Conservation (phyloP, 2,888 invertebrate genomes). For the Hyposoter didymator region DNA sequence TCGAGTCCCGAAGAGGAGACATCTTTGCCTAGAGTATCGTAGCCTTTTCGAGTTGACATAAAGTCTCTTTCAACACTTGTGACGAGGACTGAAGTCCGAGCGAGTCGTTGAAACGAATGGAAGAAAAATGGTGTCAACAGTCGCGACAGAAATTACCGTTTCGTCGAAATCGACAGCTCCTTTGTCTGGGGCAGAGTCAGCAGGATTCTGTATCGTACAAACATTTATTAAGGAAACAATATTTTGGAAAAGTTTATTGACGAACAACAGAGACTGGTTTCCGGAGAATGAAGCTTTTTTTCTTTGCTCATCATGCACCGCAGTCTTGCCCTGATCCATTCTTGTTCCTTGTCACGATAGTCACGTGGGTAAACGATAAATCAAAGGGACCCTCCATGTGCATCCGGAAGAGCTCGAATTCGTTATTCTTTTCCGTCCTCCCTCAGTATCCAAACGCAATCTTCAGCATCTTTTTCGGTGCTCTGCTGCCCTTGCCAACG, state of each 20-base stretch:
- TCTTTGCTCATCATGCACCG: neutral
- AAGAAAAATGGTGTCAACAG: neutral
- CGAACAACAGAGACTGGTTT: neutral
- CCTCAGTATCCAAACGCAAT: constrained; percentile 27
- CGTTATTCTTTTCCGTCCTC: neutral
- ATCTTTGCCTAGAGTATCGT: neutral
- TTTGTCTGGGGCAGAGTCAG: no score
- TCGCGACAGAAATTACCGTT: no score
- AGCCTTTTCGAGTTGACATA: constrained; percentile 12
- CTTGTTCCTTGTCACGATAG: constrained; percentile 8
- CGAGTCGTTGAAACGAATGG: neutral
- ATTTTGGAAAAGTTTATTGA: neutral
- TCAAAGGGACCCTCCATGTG: constrained; percentile 36
- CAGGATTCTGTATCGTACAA: no score
- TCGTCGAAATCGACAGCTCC: no score
- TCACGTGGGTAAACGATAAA: constrained; percentile 41
- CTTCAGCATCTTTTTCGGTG: constrained; percentile 33
- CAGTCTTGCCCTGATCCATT: neutral
- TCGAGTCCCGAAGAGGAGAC: constrained; percentile 8
- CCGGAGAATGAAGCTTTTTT: neutral
- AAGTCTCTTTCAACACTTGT: constrained; percentile 9
- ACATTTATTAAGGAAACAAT: neutral
- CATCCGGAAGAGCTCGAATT: neutral
- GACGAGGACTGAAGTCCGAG: neutral
- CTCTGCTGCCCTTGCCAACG: constrained; percentile 4